These are phyloP conservation scores for Pseudachorutes palmiensis DNA, from an alignment of 1,140 invertebrate genomes.

Conservation along the genomic window DNA sequence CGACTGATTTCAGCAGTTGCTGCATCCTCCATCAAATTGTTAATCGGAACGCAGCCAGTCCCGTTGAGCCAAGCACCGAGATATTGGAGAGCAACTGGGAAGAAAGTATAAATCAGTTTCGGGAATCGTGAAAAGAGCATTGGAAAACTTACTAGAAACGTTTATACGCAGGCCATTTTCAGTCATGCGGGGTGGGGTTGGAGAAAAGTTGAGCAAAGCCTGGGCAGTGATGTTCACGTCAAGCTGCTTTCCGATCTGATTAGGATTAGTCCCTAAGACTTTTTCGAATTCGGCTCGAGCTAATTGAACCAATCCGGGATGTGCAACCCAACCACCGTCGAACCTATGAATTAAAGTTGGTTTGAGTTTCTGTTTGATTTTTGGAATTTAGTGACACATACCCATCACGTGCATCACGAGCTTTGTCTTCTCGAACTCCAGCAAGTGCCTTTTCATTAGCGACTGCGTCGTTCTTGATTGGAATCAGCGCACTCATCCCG, in stretches of 20 bases:
- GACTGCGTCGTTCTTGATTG: slow-evolving; percentile 46
- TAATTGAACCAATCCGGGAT: slow-evolving; percentile 41
- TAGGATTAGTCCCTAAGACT: slow-evolving; percentile 52
- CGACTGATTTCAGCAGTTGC: slow-evolving; percentile 65
- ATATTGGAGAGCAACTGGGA: slow-evolving; percentile 54
- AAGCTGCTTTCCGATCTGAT: slow-evolving; percentile 36
- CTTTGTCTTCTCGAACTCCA: slow-evolving; percentile 62
- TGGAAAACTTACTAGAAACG: slow-evolving; percentile 40
- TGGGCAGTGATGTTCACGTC: slow-evolving; percentile 12
- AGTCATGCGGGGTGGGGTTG: slow-evolving; percentile 20
- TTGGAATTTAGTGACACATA: neutral
- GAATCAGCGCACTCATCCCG: slow-evolving; percentile 54
- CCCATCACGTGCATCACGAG: slow-evolving; percentile 51
- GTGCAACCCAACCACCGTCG: slow-evolving; percentile 44
- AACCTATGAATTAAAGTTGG: slow-evolving; percentile 27
- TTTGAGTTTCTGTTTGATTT: slow-evolving; percentile 17
- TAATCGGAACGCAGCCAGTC: slow-evolving; percentile 50
- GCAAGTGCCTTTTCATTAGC: slow-evolving; percentile 56
- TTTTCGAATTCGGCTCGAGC: slow-evolving; percentile 45
- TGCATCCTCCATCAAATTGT: slow-evolving; percentile 56
- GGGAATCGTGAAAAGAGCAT: neutral
- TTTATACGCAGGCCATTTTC: slow-evolving; percentile 53
- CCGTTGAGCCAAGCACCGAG: slow-evolving; percentile 60
- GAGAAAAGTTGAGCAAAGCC: slow-evolving; percentile 31
- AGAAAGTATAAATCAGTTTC: neutral